These are phyloP conservation scores for Onychomys torridus DNA, from an alignment of 2,797 vertebrate species.

Conservation along the genomic window DNA sequence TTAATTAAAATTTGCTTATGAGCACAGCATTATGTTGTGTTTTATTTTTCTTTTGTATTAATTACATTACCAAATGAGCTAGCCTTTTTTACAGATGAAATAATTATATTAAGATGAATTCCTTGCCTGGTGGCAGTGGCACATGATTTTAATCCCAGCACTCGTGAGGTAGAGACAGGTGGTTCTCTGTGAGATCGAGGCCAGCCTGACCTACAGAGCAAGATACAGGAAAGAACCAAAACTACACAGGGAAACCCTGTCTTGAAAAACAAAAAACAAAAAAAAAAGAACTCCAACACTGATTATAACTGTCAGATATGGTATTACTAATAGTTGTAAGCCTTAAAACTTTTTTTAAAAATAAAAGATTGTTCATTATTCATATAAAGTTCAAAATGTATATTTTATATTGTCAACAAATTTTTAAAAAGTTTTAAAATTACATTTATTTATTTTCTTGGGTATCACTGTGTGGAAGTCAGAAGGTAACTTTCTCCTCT, in stretches of 20 bases:
- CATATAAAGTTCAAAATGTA: not conserved
- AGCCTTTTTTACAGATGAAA: not conserved
- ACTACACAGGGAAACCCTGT: no score
- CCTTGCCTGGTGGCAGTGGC: no score
- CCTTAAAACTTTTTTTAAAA: conserved; percentile 7
- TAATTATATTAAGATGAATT: conserved; percentile 34
- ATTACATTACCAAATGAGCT: conserved; percentile 13
- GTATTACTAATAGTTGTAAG: not conserved
- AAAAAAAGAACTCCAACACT: not conserved
- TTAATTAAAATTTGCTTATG: not conserved
- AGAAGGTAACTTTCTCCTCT: not conserved
- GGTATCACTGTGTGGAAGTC: not conserved
- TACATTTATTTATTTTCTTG: not conserved
- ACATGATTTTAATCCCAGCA: no score
- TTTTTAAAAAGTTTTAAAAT: not conserved
- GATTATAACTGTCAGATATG: not conserved
- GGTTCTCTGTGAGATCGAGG: no score
- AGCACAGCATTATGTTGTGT: not conserved
- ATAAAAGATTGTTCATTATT: conserved; percentile 16
- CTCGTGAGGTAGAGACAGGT: no score
- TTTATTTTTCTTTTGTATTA: conserved; percentile 39
- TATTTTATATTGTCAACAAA: not conserved
- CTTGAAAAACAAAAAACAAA: no score
- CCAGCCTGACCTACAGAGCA: no score
- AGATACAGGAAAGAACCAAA: no score